Percentiles rank a stretch among this genome's conserved stretches.
Evolutionary conservation across 2,888 invertebrate genomes (phyloP).

Genomic region (Clostera curtula): DNA sequence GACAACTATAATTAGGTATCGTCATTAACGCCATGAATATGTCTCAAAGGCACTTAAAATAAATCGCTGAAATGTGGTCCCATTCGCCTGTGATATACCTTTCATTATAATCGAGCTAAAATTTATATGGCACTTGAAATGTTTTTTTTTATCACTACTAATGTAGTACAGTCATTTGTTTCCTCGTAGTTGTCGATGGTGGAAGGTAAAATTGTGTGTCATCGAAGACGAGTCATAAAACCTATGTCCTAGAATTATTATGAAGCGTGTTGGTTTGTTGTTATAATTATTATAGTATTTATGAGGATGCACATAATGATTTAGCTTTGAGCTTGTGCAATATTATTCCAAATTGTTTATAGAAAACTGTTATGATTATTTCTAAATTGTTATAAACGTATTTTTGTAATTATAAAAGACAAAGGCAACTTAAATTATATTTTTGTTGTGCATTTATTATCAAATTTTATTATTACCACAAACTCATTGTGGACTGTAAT

Average conservation of each 20-base stretch:
- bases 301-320: conserved; percentile 57
- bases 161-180: conserved; percentile 6
- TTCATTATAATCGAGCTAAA: conserved; percentile 1
- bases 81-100: conserved; percentile 27
- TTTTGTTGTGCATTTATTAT: conserved; percentile 74
- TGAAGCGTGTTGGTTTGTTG: conserved; percentile 63
- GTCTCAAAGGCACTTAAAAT: not conserved
- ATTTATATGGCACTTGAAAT: too few relatives aligned
- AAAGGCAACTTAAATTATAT: conserved; percentile 69
- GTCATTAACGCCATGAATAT: not conserved
- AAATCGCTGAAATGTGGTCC: conserved; percentile 17
- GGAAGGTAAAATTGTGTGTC: conserved; percentile 34
- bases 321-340: conserved; percentile 72
- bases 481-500: conserved; percentile 66
- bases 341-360: conserved; percentile 72
- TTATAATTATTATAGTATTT: conserved; percentile 64
- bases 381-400: conserved; percentile 71
- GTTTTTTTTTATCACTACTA: too few relatives aligned
- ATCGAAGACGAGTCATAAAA: conserved; percentile 46
- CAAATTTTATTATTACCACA: conserved; percentile 61
- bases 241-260: conserved; percentile 38
- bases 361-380: conserved; percentile 63
- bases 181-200: conserved; percentile 24
- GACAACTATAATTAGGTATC: conserved; percentile 25
- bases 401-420: conserved; percentile 71